Percentiles rank a stretch among this genome's conserved stretches.
Conservation (phyloP, 2,888 invertebrate species). For the Anthophora plumipes region DNA sequence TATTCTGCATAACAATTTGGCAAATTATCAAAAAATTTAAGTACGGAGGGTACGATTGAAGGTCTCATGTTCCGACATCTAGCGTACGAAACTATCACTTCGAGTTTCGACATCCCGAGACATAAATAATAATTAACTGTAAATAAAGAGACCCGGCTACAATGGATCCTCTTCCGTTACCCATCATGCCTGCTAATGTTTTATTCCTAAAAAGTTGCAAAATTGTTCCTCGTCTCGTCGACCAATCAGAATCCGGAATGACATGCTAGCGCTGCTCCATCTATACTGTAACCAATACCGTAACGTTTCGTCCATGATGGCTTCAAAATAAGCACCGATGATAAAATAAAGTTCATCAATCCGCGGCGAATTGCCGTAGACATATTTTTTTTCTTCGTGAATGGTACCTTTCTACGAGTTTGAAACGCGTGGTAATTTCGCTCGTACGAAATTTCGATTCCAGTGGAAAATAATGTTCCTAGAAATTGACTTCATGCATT, state of each 20-base stretch:
- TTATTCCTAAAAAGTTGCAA: neutral
- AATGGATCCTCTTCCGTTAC: neutral
- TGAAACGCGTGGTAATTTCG: neutral
- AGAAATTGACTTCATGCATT: neutral
- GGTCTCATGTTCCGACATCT: neutral
- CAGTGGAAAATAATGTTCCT: neutral
- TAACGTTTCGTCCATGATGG: neutral
- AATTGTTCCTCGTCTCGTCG: too few relatives aligned
- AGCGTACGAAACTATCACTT: neutral
- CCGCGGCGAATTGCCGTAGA: neutral
- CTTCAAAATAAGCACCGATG: slow-evolving; percentile 1
- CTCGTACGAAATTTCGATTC: too few relatives aligned
- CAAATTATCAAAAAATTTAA: slow-evolving; percentile 19
- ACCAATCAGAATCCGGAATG: neutral
- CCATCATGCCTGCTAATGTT: neutral
- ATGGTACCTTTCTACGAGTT: neutral
- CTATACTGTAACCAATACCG: slow-evolving; percentile 2
- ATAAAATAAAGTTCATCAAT: neutral
- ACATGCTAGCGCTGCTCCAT: neutral
- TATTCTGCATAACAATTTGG: neutral
- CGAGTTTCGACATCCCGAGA: neutral
- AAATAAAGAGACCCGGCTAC: neutral
- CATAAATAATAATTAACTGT: neutral
- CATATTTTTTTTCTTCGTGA: neutral
- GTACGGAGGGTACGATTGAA: neutral